These are phyloP conservation scores for Carcina quercana DNA, from an alignment of 2,888 invertebrate species.

Conservation along the genomic window DNA sequence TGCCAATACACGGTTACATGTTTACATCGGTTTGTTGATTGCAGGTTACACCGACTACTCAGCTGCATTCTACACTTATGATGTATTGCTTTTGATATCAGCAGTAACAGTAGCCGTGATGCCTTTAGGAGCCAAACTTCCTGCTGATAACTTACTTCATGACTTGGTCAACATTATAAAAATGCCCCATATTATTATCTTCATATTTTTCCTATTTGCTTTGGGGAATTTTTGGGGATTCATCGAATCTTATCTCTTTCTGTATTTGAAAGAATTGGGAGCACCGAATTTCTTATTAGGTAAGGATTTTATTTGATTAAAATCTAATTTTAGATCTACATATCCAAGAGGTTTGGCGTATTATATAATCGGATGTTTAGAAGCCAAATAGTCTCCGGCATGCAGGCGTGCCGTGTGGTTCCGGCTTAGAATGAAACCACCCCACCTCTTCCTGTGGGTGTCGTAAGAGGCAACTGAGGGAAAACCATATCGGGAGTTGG, in stretches of 20 bases:
- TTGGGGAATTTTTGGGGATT: slow-evolving; percentile 93
- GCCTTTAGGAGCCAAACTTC: slow-evolving; percentile 85
- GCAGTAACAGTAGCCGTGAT: slow-evolving; percentile 83
- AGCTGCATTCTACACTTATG: slow-evolving; percentile 90
- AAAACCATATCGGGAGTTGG: too few relatives aligned
- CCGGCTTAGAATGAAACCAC: too few relatives aligned
- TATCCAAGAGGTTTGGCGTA: too few relatives aligned
- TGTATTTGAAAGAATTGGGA: slow-evolving; percentile 88
- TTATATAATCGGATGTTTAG: too few relatives aligned
- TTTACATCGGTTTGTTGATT: slow-evolving; percentile 49
- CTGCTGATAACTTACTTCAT: slow-evolving; percentile 84
- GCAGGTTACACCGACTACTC: slow-evolving; percentile 88
- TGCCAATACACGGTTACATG: slow-evolving; percentile 50
- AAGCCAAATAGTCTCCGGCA: too few relatives aligned
- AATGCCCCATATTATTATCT: slow-evolving; percentile 85
- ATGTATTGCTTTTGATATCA: slow-evolving; percentile 81
- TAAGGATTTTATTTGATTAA: too few relatives aligned
- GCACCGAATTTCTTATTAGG: slow-evolving; percentile 88
- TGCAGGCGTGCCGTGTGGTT: too few relatives aligned
- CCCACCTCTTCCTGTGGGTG: too few relatives aligned
- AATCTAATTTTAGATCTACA: too few relatives aligned
- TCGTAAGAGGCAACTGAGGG: too few relatives aligned
- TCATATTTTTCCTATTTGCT: slow-evolving; percentile 86
- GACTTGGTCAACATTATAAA: slow-evolving; percentile 84
- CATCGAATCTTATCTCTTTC: slow-evolving; percentile 90